These are phyloP conservation scores for Gadopsis bispinosus DNA, from an alignment of 2,797 vertebrate genomes.

Conservation along the genomic window DNA sequence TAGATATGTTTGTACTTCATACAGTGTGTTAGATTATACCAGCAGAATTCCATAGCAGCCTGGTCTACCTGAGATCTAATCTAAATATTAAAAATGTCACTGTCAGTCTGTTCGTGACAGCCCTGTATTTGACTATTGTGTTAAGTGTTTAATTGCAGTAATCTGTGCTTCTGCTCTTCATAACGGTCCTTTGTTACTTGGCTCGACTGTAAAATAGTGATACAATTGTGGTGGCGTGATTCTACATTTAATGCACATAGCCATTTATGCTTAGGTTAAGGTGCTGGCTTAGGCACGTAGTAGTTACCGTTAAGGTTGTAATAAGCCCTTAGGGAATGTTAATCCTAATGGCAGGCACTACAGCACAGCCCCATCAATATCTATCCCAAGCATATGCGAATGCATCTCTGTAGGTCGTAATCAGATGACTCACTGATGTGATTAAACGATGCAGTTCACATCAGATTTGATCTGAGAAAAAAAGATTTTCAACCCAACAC, in stretches of 20 bases:
- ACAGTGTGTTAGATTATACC: background rate
- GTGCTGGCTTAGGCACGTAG: background rate
- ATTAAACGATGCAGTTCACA: conserved; percentile 10
- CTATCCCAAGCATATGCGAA: background rate
- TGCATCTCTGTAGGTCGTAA: background rate
- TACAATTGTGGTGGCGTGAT: background rate
- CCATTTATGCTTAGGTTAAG: background rate
- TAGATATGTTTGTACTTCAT: background rate
- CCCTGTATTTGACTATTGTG: background rate
- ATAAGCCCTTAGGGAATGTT: background rate
- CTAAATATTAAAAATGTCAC: background rate
- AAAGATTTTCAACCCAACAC: conserved; percentile 9
- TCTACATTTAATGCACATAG: background rate
- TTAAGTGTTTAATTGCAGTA: background rate
- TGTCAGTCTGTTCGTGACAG: background rate
- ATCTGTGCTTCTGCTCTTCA: background rate
- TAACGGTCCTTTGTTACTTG: background rate
- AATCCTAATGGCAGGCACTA: too few relatives aligned
- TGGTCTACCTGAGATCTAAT: background rate
- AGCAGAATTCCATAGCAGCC: background rate
- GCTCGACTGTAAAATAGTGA: background rate
- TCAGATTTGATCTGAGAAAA: conserved; percentile 17
- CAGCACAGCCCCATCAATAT: background rate
- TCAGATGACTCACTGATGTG: conserved; percentile 17
- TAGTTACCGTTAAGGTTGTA: background rate